Evolutionary conservation across 2,888 invertebrate species (phyloP).

Genomic region (Rotaria magnacalcarata): DNA sequence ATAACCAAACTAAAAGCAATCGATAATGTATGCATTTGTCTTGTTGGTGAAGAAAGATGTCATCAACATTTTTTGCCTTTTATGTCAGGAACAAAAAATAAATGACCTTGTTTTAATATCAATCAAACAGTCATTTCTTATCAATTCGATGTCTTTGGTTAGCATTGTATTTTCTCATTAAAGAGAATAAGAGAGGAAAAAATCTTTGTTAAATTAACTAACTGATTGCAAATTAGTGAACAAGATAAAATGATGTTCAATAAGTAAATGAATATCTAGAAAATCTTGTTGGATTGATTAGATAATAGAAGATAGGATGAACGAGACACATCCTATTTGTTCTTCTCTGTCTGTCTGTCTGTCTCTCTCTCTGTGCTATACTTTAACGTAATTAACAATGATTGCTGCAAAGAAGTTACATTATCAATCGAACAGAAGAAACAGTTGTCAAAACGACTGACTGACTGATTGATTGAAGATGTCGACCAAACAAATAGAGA

Average conservation of each 20-base stretch:
- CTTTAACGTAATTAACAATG: constrained; percentile 16
- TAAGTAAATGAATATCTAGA: background rate
- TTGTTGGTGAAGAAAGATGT: background rate
- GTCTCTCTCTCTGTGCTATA: background rate
- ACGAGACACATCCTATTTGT: background rate
- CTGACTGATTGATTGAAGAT: background rate
- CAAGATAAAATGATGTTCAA: background rate
- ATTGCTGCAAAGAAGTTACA: background rate
- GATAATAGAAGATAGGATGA: background rate
- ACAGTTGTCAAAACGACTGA: constrained; percentile 25
- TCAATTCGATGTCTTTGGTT: background rate
- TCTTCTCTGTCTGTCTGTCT: background rate
- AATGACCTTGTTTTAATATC: background rate
- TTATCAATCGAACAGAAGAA: constrained; percentile 15
- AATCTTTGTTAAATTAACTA: background rate
- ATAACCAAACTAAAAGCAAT: too few relatives aligned
- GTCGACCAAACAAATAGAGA: background rate
- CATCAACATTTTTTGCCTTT: background rate
- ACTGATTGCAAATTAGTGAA: background rate
- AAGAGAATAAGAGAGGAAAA: background rate
- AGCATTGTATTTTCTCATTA: background rate
- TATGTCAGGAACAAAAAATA: background rate
- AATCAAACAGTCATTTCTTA: constrained; percentile 22
- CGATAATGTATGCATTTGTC: background rate
- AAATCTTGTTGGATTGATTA: background rate